Percentiles rank a stretch among this genome's conserved stretches.
Conservation (phyloP, 2,888 invertebrate species). For the Melanostoma mellinum region DNA sequence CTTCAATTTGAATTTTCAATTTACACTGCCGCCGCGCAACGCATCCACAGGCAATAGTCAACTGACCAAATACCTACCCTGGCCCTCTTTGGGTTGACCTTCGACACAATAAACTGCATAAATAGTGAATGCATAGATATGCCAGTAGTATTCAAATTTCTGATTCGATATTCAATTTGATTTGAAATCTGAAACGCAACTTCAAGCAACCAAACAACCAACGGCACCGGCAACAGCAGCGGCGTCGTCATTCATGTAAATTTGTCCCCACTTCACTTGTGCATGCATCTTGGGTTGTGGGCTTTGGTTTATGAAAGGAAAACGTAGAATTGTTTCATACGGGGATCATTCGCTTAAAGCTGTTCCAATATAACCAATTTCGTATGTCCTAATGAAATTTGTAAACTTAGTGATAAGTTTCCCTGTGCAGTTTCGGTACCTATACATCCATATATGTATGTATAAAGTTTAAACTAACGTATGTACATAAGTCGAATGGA, state of each 20-base stretch:
- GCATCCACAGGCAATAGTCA: not conserved
- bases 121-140: constrained; percentile 16
- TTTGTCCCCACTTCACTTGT: constrained; percentile 7
- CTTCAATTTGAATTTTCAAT: constrained; percentile 28
- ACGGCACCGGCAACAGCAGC: not conserved
- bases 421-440: not conserved
- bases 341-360: constrained; percentile 48
- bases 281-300: constrained; percentile 1
- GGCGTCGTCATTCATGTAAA: constrained; percentile 16
- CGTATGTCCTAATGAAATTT: constrained; percentile 33
- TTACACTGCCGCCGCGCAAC: not conserved
- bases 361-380: constrained; percentile 53
- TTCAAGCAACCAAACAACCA: not conserved
- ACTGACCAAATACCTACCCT: not conserved
- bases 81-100: constrained; percentile 12
- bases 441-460: too few relatives aligned
- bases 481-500: too few relatives aligned
- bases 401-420: constrained; percentile 5
- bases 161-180: constrained; percentile 53
- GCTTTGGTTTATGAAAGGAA: not conserved
- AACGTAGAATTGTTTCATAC: constrained; percentile 20
- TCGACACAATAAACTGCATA: constrained; percentile 14
- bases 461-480: too few relatives aligned
- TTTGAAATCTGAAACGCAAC: constrained; percentile 12
- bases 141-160: constrained; percentile 24